A percentile compares a stretch with the other conserved stretches of the same genome.
Conservation (phyloP, 2,113 vertebrate species). For the Caretta caretta region DNA sequence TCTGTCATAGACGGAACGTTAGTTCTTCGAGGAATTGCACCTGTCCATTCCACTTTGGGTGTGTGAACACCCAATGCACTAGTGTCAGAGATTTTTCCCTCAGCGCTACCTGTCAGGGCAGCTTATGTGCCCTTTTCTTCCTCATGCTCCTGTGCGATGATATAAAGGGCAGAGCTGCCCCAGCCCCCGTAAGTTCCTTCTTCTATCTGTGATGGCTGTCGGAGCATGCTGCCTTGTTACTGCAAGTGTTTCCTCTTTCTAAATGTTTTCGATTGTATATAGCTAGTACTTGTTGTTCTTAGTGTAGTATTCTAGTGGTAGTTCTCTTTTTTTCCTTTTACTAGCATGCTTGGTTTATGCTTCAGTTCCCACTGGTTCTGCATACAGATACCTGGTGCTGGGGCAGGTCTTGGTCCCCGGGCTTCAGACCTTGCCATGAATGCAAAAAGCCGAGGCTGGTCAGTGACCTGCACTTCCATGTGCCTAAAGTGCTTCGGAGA, state of each 20-base stretch:
- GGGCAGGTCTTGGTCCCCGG: no score
- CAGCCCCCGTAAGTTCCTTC: background rate
- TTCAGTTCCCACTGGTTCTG: background rate
- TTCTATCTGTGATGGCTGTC: background rate
- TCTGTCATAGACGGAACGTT: background rate
- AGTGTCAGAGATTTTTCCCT: background rate
- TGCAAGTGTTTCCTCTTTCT: background rate
- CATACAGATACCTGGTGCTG: background rate
- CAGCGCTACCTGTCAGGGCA: no score
- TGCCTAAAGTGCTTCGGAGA: no score
- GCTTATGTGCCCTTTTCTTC: background rate
- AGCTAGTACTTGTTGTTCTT: background rate
- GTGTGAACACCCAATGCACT: background rate
- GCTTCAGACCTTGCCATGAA: no score
- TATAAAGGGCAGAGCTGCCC: background rate
- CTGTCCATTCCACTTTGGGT: background rate
- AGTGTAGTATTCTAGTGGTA: background rate
- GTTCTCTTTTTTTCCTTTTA: background rate
- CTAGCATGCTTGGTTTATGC: background rate
- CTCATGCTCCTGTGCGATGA: background rate
- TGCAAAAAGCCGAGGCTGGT: no score
- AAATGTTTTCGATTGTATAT: background rate
- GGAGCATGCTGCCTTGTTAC: background rate
- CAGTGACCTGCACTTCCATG: no score
- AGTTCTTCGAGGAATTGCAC: background rate